phyloP scores from a whole-genome alignment of 2,113 vertebrate species.

The Kryptolebias marmoratus region DNA sequence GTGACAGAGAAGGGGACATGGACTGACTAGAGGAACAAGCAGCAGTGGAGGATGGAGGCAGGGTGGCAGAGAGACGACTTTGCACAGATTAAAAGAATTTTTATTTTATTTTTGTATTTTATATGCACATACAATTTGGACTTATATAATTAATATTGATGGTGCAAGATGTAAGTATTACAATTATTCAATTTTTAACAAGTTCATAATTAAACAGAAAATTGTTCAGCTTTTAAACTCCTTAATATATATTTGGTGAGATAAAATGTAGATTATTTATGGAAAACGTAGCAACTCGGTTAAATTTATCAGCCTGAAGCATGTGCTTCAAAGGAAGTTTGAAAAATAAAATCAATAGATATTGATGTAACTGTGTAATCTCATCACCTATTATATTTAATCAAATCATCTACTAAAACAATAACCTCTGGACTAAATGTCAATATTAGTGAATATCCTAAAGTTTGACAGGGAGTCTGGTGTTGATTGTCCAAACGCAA shows the following conservation, averaged over 20 bases:
- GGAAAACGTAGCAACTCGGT: background rate
- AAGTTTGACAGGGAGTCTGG: slow-evolving; percentile 74
- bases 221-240: background rate
- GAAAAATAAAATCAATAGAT: background rate
- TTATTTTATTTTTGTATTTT: slow-evolving; percentile 12
- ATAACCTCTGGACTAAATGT: background rate
- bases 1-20: slow-evolving; percentile 59
- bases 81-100: slow-evolving; percentile 14
- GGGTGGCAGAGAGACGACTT: slow-evolving; percentile 24
- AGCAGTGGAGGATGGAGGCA: slow-evolving; percentile 66
- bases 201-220: background rate
- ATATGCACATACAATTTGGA: slow-evolving; percentile 35
- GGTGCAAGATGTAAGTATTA: slow-evolving; percentile 60
- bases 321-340: background rate
- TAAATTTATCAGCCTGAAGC: background rate
- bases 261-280: background rate
- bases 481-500: slow-evolving; percentile 88
- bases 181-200: background rate
- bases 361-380: slow-evolving; percentile 10
- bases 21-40: slow-evolving; percentile 64
- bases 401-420: background rate
- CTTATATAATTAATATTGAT: slow-evolving; percentile 26
- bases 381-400: background rate
- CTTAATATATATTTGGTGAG: background rate
- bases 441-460: background rate